Percentiles rank a stretch among this genome's conserved stretches.
Evolutionary conservation across 2,797 vertebrate species (phyloP).

Genomic region (Potorous gilbertii): DNA sequence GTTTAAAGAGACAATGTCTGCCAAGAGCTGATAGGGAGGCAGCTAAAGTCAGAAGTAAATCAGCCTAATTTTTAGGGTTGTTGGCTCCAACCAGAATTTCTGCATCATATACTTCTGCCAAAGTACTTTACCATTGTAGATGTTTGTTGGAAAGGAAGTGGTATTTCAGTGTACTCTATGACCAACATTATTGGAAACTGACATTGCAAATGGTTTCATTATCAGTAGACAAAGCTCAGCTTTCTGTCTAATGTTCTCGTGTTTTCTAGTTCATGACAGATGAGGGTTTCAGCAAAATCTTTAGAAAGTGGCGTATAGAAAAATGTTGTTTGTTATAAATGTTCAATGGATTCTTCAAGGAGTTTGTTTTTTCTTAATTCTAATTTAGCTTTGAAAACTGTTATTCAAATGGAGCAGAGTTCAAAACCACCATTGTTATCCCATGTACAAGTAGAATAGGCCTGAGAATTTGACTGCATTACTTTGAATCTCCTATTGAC

Average conservation of each 20-base stretch:
- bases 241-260: background rate
- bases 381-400: background rate
- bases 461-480: background rate
- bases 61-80: slow-evolving; percentile 21
- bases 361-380: background rate
- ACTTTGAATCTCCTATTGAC: background rate
- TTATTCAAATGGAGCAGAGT: background rate
- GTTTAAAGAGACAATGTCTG: slow-evolving; percentile 58
- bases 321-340: background rate
- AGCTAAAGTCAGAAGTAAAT: slow-evolving; percentile 37
- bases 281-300: background rate
- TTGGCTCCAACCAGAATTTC: background rate
- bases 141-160: background rate
- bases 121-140: background rate
- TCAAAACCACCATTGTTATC: background rate
- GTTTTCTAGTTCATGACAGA: background rate
- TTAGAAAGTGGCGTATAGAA: background rate
- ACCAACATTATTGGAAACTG: background rate
- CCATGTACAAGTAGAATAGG: background rate
- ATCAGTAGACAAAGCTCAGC: background rate
- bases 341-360: background rate
- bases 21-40: slow-evolving; percentile 66
- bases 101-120: background rate
- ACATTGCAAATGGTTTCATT: background rate
- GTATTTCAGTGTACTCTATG: background rate